A percentile compares a stretch with the other conserved stretches of the same genome.
Evolutionary conservation across 2,797 vertebrate species (phyloP).

Genomic region (Thripadectes ignobilis): DNA sequence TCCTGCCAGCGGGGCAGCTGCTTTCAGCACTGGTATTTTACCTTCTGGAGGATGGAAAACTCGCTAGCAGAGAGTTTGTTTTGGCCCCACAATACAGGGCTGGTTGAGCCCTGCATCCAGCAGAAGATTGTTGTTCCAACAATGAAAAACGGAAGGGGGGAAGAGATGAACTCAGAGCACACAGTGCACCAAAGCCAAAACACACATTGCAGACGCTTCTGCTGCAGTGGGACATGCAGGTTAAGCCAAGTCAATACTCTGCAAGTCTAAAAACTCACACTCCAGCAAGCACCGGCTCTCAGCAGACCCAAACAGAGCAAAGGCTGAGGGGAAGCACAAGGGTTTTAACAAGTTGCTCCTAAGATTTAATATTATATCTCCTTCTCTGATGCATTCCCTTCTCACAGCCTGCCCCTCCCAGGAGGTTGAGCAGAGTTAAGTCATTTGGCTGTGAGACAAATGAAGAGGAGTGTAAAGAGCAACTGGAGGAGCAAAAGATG

Average conservation of each 20-base stretch:
- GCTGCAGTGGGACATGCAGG: background rate
- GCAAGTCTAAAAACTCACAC: background rate
- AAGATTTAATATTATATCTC: background rate
- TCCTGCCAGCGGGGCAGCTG: background rate
- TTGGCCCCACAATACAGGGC: conserved; percentile 46
- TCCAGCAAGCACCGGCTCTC: background rate
- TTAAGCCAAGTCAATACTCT: background rate
- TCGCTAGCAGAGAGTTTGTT: background rate
- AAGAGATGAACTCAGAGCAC: conserved; percentile 34
- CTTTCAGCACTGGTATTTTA: background rate
- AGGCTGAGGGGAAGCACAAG: background rate
- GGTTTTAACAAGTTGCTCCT: background rate
- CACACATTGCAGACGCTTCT: conserved; percentile 41
- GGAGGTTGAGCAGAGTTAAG: background rate
- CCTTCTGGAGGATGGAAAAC: conserved; percentile 40
- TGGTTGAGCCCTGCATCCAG: background rate
- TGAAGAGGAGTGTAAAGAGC: conserved; percentile 8
- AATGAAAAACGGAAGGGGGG: conserved; percentile 40
- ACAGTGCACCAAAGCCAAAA: conserved; percentile 37
- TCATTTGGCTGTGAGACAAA: background rate
- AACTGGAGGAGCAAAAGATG: background rate
- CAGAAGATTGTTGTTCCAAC: conserved; percentile 55
- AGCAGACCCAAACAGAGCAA: background rate
- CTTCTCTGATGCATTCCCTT: background rate
- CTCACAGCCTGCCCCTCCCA: background rate